These are phyloP conservation scores for Nymphicus hollandicus DNA, from an alignment of 2,113 vertebrate species.

Conservation along the genomic window DNA sequence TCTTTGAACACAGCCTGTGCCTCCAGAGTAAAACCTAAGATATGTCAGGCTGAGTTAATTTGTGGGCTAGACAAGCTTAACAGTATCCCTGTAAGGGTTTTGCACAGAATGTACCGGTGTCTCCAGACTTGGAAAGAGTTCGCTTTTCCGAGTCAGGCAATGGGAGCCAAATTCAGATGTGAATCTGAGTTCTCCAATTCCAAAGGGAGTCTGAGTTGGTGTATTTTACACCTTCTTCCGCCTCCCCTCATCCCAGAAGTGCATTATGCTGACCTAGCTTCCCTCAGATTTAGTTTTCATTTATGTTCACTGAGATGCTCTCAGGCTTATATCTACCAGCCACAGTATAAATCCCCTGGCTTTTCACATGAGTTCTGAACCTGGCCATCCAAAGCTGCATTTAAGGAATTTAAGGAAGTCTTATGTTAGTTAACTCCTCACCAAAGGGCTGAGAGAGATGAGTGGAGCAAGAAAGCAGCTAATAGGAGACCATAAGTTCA, in stretches of 20 bases:
- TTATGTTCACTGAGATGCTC: constrained; percentile 1
- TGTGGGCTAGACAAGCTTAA: constrained; percentile 37
- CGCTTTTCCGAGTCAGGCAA: not conserved
- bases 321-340: constrained; percentile 11
- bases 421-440: not conserved
- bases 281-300: constrained; percentile 32
- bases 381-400: not conserved
- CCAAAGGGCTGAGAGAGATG: not conserved
- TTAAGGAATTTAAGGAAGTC: constrained; percentile 6
- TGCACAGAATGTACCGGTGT: constrained; percentile 40
- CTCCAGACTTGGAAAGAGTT: constrained; percentile 57
- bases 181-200: constrained; percentile 50
- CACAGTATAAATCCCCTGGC: not conserved
- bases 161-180: constrained; percentile 58
- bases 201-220: constrained; percentile 53
- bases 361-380: not conserved
- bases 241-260: constrained; percentile 24
- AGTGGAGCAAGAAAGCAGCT: not conserved
- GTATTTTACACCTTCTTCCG: constrained; percentile 61
- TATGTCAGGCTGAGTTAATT: constrained; percentile 30
- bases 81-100: constrained; percentile 7
- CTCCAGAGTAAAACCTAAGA: constrained; percentile 29
- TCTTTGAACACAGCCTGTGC: not conserved
- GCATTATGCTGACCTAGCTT: constrained; percentile 20
- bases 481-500: not conserved